Percentiles rank a stretch among this genome's conserved stretches.
phyloP scores from a whole-genome alignment of 2,113 vertebrate species.

The Garra rufa region DNA sequence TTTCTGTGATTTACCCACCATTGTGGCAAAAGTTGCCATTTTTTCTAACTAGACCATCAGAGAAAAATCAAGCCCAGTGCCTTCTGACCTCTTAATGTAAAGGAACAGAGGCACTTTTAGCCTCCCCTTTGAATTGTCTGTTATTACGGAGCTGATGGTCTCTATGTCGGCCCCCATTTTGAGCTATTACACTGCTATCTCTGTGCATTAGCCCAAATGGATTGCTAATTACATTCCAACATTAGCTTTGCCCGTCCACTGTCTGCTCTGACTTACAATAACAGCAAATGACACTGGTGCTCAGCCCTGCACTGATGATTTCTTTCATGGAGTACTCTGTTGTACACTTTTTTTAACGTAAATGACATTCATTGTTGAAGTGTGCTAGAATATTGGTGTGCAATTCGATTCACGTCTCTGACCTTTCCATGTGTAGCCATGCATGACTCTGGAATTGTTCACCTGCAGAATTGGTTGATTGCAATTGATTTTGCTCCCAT shows the following conservation, averaged over 20 bases:
- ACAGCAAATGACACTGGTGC: conserved; percentile 46
- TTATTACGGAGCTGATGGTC: conserved; percentile 41
- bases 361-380: conserved; percentile 29
- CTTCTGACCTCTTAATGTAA: conserved; percentile 34
- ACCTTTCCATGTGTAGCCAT: conserved; percentile 36
- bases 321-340: conserved; percentile 26
- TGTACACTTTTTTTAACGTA: conserved; percentile 26
- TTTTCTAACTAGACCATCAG: conserved; percentile 8
- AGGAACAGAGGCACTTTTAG: conserved; percentile 23
- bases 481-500: conserved; percentile 50
- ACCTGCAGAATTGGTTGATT: conserved; percentile 38
- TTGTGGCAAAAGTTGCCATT: not conserved
- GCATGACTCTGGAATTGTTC: conserved; percentile 44
- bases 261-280: conserved; percentile 57
- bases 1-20: not conserved
- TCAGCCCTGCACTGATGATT: conserved; percentile 23
- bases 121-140: conserved; percentile 38
- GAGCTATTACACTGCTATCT: conserved; percentile 53
- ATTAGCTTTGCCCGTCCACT: conserved; percentile 42
- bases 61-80: conserved; percentile 15
- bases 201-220: conserved; percentile 58
- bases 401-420: conserved; percentile 18
- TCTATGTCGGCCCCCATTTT: conserved; percentile 51
- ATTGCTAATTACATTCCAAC: conserved; percentile 47
- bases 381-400: not conserved